Conservation (phyloP, 2,888 invertebrate species). For the Cinara cedri region DNA sequence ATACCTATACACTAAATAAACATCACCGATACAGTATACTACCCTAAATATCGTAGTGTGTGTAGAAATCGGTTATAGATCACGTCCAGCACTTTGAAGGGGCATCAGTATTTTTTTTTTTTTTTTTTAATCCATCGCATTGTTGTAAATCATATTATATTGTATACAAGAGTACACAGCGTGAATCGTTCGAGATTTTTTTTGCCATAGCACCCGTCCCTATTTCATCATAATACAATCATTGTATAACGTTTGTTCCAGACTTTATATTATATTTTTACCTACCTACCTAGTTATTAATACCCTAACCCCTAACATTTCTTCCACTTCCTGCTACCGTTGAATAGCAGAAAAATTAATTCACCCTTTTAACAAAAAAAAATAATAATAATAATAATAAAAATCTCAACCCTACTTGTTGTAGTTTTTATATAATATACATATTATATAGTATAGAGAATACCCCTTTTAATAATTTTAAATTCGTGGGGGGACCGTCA, state of each 20-base stretch:
- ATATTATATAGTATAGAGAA: too few species aligned
- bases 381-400: background rate
- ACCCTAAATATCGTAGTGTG: background rate
- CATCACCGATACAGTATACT: too few species aligned
- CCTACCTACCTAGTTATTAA: background rate
- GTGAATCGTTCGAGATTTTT: constrained; percentile 2
- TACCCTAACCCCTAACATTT: constrained; percentile 27
- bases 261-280: background rate
- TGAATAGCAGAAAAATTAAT: constrained; percentile 24
- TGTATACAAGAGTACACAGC: background rate
- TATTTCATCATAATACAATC: background rate
- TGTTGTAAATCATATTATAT: background rate
- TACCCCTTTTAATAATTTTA: background rate
- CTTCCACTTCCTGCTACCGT: constrained; percentile 30
- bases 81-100: background rate
- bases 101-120: background rate
- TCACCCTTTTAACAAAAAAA: constrained; percentile 19
- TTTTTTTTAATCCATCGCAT: too few species aligned
- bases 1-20: too few species aligned
- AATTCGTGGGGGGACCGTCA: background rate
- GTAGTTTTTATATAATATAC: background rate
- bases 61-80: background rate
- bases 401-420: constrained; percentile 28
- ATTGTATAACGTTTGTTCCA: background rate
- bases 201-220: background rate